phyloP scores from a whole-genome alignment of 2,888 invertebrate species.

The Rhagium mordax region DNA sequence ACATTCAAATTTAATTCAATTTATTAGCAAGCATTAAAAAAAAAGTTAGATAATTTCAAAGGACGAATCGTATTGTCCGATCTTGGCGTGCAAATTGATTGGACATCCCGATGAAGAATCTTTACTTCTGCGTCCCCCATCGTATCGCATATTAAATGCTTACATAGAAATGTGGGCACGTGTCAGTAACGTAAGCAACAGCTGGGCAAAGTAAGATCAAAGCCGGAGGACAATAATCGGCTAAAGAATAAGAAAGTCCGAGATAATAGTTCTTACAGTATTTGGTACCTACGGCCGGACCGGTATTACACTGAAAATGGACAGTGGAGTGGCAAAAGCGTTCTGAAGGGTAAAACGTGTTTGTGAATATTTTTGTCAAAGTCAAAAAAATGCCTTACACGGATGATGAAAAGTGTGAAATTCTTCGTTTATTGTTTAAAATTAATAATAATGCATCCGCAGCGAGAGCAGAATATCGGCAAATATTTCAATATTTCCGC shows the following conservation, averaged over 20 bases:
- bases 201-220: conserved; percentile 26
- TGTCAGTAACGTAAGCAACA: conserved; percentile 16
- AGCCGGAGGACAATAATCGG: conserved; percentile 18
- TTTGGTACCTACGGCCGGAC: not conserved
- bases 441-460: too few relatives aligned
- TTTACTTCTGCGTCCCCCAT: not conserved
- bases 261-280: conserved; percentile 25
- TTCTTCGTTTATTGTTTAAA: too few relatives aligned
- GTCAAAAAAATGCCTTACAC: too few relatives aligned
- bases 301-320: not conserved
- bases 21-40: too few relatives aligned
- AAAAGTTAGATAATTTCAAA: too few relatives aligned
- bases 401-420: too few relatives aligned
- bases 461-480: too few relatives aligned
- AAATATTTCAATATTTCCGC: too few relatives aligned
- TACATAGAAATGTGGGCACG: conserved; percentile 1
- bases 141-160: not conserved
- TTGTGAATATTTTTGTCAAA: not conserved
- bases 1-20: too few relatives aligned
- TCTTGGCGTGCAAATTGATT: too few relatives aligned
- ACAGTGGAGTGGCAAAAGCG: not conserved
- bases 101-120: too few relatives aligned
- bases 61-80: too few relatives aligned
- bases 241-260: conserved; percentile 24
- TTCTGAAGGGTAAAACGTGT: not conserved